phyloP scores from a whole-genome alignment of 2,113 vertebrate species.

The Bungarus multicinctus region DNA sequence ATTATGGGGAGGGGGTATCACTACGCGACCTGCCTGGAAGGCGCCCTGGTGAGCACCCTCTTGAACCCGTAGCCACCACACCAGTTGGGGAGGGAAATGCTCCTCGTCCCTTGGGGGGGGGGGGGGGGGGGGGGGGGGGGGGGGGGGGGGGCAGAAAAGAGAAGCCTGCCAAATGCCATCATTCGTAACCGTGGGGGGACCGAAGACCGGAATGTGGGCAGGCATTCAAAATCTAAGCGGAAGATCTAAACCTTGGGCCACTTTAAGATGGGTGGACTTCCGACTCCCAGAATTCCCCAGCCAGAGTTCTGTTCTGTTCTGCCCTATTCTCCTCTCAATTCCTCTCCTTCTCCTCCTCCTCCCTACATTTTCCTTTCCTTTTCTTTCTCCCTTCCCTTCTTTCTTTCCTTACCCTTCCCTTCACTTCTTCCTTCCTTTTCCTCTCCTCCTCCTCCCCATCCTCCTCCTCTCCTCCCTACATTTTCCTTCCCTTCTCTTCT shows the following conservation, averaged over 20 bases:
- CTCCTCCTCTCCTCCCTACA: rapidly evolving
- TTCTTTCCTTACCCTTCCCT: rapidly evolving
- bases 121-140: rapidly evolving
- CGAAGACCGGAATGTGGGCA: not conserved
- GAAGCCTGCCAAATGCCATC: not conserved
- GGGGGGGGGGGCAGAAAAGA: too few species aligned
- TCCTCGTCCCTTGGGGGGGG: not conserved
- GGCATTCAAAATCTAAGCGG: not conserved
- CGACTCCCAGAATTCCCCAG: not conserved
- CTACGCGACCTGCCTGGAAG: slow-evolving; percentile 95
- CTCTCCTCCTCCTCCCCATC: rapidly evolving
- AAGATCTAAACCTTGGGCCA: not conserved
- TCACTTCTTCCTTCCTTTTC: too few species aligned
- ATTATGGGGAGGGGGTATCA: slow-evolving; percentile 99
- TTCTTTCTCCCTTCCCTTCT: too few species aligned
- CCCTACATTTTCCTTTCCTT: too few species aligned
- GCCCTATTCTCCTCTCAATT: too few species aligned
- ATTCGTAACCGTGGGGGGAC: not conserved
- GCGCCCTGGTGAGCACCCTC: slow-evolving; percentile 82
- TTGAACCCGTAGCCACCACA: not conserved
- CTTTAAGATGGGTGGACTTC: not conserved
- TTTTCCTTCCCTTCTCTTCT: too few species aligned
- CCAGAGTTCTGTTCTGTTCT: too few species aligned
- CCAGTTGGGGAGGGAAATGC: too few species aligned
- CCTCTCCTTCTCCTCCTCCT: too few species aligned